Percentiles rank a stretch among this genome's conserved stretches.
phyloP scores from a whole-genome alignment of 2,113 vertebrate species.

The Dicaeum eximium region DNA sequence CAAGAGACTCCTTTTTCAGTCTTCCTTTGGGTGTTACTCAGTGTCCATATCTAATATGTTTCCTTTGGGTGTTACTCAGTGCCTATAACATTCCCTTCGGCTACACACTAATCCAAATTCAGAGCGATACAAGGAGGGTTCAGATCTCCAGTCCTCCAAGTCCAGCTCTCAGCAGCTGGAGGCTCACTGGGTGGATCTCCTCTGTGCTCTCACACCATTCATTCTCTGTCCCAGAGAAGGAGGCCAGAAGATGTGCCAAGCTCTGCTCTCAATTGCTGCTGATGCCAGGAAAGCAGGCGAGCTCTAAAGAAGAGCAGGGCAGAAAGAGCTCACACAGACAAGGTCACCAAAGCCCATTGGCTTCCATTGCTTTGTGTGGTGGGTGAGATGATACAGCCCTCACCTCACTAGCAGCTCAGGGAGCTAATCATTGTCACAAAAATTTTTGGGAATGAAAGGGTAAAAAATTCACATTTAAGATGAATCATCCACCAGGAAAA shows the following conservation, averaged over 20 bases:
- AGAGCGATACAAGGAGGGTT: neutral
- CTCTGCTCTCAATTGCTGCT: neutral
- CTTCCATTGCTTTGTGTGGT: fast-evolving
- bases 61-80: neutral
- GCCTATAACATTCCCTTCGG: neutral
- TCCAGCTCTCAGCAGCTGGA: neutral
- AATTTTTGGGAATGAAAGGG: neutral
- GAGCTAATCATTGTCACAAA: neutral
- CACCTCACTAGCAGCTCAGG: neutral
- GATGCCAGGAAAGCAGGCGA: neutral
- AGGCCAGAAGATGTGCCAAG: neutral
- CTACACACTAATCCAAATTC: neutral
- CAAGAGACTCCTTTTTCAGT: neutral
- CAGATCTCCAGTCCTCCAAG: neutral
- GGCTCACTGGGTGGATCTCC: neutral
- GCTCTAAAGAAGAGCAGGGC: neutral
- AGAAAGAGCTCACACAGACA: neutral
- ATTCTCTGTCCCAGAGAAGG: neutral
- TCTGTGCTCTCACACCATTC: neutral
- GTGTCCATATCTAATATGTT: fast-evolving
- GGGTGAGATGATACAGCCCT: neutral
- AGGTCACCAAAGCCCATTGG: neutral
- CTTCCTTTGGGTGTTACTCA: neutral
- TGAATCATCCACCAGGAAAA: neutral
- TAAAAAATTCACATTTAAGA: neutral